A percentile compares a stretch with the other conserved stretches of the same genome.
Conservation (phyloP, 2,113 vertebrate species). For the Bubo blakistoni region DNA sequence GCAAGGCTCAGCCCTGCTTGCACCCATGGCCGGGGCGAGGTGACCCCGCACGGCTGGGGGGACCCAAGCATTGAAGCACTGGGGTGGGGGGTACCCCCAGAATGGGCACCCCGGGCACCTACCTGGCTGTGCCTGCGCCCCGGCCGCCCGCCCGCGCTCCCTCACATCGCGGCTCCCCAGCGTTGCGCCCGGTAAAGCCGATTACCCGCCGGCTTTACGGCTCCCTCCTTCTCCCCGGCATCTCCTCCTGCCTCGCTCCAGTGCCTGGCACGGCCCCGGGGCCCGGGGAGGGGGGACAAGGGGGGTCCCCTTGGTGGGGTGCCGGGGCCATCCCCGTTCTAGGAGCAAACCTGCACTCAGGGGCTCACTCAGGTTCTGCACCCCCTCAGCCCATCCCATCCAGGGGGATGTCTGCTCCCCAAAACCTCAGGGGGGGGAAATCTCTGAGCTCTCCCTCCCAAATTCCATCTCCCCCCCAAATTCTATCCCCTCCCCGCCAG, state of each 20-base stretch:
- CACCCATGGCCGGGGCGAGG: rapidly evolving
- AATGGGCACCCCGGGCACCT: not conserved
- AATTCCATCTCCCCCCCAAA: not conserved
- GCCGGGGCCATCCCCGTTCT: rapidly evolving
- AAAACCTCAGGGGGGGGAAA: not conserved
- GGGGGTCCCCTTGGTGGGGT: not conserved
- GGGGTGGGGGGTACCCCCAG: not conserved
- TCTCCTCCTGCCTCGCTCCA: not conserved
- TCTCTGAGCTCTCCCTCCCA: not conserved
- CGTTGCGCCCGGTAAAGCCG: constrained; percentile 6
- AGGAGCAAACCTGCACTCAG: not conserved
- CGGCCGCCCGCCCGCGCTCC: not conserved
- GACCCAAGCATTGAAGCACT: rapidly evolving
- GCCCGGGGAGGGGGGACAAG: not conserved
- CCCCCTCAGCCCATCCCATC: not conserved
- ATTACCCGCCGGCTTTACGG: not conserved
- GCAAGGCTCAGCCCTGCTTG: not conserved
- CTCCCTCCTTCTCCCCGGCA: not conserved
- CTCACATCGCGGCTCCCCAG: constrained; percentile 6
- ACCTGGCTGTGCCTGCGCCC: constrained; percentile 12
- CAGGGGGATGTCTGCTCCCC: not conserved
- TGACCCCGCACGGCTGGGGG: rapidly evolving
- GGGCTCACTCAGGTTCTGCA: not conserved
- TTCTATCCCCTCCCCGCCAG: not conserved
- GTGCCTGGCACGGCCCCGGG: constrained; percentile 1